phyloP scores from a whole-genome alignment of 2,888 invertebrate genomes.

The Agrenia bidenticulata region DNA sequence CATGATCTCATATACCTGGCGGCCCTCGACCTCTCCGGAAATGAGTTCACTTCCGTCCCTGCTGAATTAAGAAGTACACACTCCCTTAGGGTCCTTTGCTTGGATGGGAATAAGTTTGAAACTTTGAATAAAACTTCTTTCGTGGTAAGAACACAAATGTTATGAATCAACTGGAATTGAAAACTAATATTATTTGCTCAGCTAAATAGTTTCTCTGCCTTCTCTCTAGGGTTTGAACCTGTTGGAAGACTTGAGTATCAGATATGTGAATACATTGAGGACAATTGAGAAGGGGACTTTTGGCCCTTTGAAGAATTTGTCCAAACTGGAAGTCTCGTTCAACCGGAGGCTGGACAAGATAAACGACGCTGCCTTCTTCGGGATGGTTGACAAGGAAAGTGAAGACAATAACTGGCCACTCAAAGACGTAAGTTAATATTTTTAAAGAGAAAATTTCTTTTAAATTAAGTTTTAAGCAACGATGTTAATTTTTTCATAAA shows the following conservation, averaged over 20 bases:
- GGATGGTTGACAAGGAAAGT: slow-evolving; percentile 32
- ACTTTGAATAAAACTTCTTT: slow-evolving; percentile 39
- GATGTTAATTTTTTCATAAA: background rate
- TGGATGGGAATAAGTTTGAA: slow-evolving; percentile 43
- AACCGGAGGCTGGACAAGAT: slow-evolving; percentile 66
- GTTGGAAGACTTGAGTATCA: slow-evolving; percentile 60
- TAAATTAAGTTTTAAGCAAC: slow-evolving; percentile 1
- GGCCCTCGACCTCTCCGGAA: slow-evolving; percentile 34
- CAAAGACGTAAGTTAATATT: slow-evolving; percentile 33
- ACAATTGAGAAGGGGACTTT: slow-evolving; percentile 63
- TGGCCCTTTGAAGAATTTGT: slow-evolving; percentile 59
- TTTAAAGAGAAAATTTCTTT: no score
- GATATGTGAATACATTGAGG: slow-evolving; percentile 65
- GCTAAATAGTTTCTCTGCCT: background rate
- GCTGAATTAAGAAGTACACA: slow-evolving; percentile 38
- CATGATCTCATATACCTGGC: slow-evolving; percentile 40
- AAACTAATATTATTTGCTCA: background rate
- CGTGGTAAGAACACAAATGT: slow-evolving; percentile 15
- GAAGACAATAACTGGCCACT: slow-evolving; percentile 47
- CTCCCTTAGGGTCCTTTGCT: slow-evolving; percentile 29
- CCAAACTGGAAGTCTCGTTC: slow-evolving; percentile 63
- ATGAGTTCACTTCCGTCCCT: slow-evolving; percentile 41
- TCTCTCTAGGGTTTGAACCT: slow-evolving; percentile 27
- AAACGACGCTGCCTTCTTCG: slow-evolving; percentile 63
- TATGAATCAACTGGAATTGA: background rate